Conservation (phyloP, 30 jellyfish, hydroid and myxozoan genomes). For the Chrysaora quinquecirrha region DNA sequence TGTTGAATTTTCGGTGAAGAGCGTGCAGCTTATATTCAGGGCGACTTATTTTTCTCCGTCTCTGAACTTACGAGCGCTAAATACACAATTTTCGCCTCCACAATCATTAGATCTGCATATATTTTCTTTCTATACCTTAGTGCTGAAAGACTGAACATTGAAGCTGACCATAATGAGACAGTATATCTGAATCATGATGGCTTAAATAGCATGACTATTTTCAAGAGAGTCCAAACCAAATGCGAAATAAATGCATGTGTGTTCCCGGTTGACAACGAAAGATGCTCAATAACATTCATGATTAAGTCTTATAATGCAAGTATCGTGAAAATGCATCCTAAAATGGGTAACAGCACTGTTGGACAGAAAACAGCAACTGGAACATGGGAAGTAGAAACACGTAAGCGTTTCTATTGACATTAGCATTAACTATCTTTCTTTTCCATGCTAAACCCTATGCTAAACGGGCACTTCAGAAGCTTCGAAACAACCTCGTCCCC, state of each 20-base stretch:
- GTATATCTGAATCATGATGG: constrained; percentile 28
- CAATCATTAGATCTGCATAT: not conserved
- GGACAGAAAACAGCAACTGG: not conserved
- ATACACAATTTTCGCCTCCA: no score
- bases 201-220: not conserved
- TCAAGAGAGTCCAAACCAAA: not conserved
- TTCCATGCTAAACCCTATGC: no score
- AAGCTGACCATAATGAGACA: constrained; percentile 26
- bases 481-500: no score
- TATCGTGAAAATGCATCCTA: not conserved
- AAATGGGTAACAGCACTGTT: not conserved
- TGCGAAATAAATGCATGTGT: constrained; percentile 20
- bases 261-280: constrained; percentile 36
- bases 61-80: no score
- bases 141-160: not conserved
- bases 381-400: constrained; percentile 26
- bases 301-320: constrained; percentile 13
- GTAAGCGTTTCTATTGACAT: no score
- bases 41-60: no score
- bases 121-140: constrained; percentile 13
- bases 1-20: no score
- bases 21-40: no score
- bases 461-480: no score
- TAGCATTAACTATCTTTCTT: no score
- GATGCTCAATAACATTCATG: constrained; percentile 6